phyloP scores from a whole-genome alignment of 1,140 invertebrate species.

The Drosophila varians region DNA sequence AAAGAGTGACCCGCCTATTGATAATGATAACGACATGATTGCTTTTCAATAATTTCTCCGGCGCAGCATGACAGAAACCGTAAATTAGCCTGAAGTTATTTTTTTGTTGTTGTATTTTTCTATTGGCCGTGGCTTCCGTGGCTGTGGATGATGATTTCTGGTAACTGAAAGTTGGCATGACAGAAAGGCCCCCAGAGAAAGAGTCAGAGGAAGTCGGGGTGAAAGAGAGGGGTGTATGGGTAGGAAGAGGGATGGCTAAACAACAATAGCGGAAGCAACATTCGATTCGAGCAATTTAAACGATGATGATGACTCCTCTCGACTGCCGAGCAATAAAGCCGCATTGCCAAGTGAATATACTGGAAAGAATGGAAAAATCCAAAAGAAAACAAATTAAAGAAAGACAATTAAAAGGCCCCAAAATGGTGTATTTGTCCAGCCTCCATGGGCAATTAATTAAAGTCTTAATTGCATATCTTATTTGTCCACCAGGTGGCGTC shows the following conservation, averaged over 20 bases:
- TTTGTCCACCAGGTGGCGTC: slow-evolving; percentile 40
- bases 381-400: slow-evolving; percentile 9
- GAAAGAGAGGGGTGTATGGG: slow-evolving; percentile 8
- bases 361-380: slow-evolving; percentile 14
- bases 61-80: slow-evolving; percentile 52
- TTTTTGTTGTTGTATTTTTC: slow-evolving; percentile 24
- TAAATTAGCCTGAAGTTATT: slow-evolving; percentile 50
- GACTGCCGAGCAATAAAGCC: slow-evolving; percentile 35
- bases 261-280: slow-evolving; percentile 44
- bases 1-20: slow-evolving; percentile 5
- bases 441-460: slow-evolving; percentile 39
- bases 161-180: slow-evolving; percentile 69
- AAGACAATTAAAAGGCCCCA: background rate
- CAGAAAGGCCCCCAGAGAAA: slow-evolving; percentile 26
- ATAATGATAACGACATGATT: slow-evolving; percentile 72
- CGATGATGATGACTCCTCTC: slow-evolving; percentile 41
- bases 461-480: slow-evolving; percentile 31
- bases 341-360: slow-evolving; percentile 62
- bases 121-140: slow-evolving; percentile 53
- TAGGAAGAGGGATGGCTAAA: slow-evolving; percentile 30
- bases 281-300: slow-evolving; percentile 41
- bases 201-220: background rate
- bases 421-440: slow-evolving; percentile 15
- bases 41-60: slow-evolving; percentile 64
- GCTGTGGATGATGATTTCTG: slow-evolving; percentile 42